Percentiles rank a stretch among this genome's conserved stretches.
Conservation (phyloP, 1,140 invertebrate species). For the Goniozus legneri region DNA sequence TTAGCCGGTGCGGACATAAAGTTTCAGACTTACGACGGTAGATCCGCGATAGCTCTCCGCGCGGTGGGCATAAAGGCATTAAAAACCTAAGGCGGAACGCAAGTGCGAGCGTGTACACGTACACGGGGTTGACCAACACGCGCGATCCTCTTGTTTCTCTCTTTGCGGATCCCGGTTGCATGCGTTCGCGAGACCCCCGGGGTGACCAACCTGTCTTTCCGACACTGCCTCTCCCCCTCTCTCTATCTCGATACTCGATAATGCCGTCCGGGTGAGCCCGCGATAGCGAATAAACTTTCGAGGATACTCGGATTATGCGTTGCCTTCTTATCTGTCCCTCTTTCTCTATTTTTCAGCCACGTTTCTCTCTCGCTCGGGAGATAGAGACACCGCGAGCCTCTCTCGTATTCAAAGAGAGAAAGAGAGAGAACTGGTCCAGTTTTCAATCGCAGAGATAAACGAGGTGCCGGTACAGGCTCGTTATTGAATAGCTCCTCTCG, state of each 20-base stretch:
- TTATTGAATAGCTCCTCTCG: too few species aligned
- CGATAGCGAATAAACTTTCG: too few species aligned
- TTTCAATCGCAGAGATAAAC: too few species aligned
- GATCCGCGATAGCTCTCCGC: slow-evolving; percentile 55
- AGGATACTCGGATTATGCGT: too few species aligned
- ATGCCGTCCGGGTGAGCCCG: too few species aligned
- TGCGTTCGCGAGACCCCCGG: slow-evolving; percentile 40
- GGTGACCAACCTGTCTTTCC: slow-evolving; percentile 51
- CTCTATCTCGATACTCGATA: slow-evolving; percentile 33
- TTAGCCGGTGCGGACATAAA: slow-evolving; percentile 53
- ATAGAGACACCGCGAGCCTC: too few species aligned
- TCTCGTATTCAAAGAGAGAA: too few species aligned
- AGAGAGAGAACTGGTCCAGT: too few species aligned
- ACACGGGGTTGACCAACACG: neutral
- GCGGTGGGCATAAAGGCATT: slow-evolving; percentile 55
- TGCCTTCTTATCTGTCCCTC: too few species aligned
- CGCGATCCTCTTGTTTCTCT: slow-evolving; percentile 13
- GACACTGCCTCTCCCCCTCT: slow-evolving; percentile 46
- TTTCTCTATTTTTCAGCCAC: too few species aligned
- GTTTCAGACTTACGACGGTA: slow-evolving; percentile 56
- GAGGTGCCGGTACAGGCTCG: too few species aligned
- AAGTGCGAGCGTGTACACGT: slow-evolving; percentile 33
- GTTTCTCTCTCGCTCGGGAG: too few species aligned
- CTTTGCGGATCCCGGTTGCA: slow-evolving; percentile 19
- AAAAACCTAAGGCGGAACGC: slow-evolving; percentile 35